phyloP scores from a whole-genome alignment of 2,888 invertebrate species.

The Pristionchus mayeri region DNA sequence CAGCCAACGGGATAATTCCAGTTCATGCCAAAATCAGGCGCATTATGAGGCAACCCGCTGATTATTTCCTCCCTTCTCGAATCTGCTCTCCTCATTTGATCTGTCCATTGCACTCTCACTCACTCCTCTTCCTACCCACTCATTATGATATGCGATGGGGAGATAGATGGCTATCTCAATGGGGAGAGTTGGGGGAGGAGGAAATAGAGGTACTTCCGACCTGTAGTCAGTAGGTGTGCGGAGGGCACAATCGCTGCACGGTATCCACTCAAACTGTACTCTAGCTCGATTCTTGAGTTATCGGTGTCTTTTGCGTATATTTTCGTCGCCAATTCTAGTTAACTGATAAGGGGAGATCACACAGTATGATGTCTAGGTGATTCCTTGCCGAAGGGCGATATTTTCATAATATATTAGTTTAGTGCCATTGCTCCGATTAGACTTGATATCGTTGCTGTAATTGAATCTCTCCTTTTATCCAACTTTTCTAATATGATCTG shows the following conservation, averaged over 20 bases:
- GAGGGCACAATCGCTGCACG: neutral
- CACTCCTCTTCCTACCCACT: slow-evolving; percentile 17
- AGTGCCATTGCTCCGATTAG: no score
- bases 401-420: no score
- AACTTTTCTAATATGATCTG: no score
- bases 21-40: neutral
- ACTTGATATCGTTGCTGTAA: no score
- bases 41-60: neutral
- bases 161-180: slow-evolving; percentile 26
- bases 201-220: neutral
- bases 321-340: neutral
- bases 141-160: slow-evolving; percentile 28
- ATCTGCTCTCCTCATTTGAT: neutral
- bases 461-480: no score
- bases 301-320: neutral
- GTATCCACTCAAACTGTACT: neutral
- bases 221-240: neutral
- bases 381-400: no score
- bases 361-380: slow-evolving; percentile 5
- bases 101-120: slow-evolving; percentile 22
- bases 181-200: neutral
- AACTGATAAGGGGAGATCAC: neutral
- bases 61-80: slow-evolving; percentile 16
- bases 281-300: neutral
- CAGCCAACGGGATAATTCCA: neutral